Evolutionary conservation across 2,113 vertebrate species (phyloP).

Genomic region (Perca fluviatilis): DNA sequence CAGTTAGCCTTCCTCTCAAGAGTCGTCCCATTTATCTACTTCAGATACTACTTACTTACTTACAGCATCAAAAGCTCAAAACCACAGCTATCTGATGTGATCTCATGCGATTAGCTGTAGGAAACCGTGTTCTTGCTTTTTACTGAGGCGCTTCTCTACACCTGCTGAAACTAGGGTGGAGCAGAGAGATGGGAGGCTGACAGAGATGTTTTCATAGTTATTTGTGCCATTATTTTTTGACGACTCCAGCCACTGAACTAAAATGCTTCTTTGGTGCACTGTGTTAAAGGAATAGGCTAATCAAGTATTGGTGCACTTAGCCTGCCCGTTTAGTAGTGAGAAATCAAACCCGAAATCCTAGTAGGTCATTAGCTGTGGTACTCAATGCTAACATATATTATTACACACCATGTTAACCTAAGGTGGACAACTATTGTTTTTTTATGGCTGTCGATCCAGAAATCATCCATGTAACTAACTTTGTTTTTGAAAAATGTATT

Average conservation of each 20-base stretch:
- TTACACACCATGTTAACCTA: not conserved
- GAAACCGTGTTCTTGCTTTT: conserved; percentile 1
- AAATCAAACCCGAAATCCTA: not conserved
- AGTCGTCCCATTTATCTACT: conserved; percentile 53
- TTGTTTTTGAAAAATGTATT: conserved; percentile 21
- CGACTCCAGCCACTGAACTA: not conserved
- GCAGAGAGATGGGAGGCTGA: not conserved
- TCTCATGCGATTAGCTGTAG: not conserved
- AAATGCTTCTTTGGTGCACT: not conserved
- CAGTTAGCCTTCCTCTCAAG: conserved; percentile 69
- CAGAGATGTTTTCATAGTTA: not conserved
- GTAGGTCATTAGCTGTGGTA: not conserved
- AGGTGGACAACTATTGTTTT: not conserved
- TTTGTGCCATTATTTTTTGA: not conserved
- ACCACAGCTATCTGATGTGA: conserved; percentile 20
- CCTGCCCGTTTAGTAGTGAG: not conserved
- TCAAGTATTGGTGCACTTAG: not conserved
- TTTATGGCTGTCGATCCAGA: not conserved
- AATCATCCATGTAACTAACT: not conserved
- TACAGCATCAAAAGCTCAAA: conserved; percentile 21
- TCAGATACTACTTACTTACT: conserved; percentile 34
- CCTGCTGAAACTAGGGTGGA: conserved; percentile 13
- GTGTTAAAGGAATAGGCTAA: not conserved
- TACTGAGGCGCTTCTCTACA: not conserved
- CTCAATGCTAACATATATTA: not conserved